phyloP scores from a whole-genome alignment of 2,888 invertebrate genomes.

The Chrysodeixis includens region DNA sequence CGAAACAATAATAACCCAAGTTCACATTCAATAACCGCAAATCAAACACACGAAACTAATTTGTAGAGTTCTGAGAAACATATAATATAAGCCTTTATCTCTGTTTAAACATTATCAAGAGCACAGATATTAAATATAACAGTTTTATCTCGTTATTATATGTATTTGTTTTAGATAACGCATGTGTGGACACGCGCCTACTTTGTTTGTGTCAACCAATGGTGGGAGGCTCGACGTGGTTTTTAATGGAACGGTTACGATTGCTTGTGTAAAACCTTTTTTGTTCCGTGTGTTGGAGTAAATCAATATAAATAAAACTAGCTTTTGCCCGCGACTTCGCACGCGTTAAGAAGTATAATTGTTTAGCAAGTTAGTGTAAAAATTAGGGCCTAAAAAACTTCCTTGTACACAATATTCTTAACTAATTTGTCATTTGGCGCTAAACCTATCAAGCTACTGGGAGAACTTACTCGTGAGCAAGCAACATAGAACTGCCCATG shows the following conservation, averaged over 20 bases:
- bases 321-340: no score
- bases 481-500: no score
- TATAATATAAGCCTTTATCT: conserved; percentile 24
- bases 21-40: conserved; percentile 2
- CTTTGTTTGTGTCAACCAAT: not conserved
- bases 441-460: no score
- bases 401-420: no score
- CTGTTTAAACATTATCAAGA: conserved; percentile 42
- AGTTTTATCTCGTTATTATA: conserved; percentile 41
- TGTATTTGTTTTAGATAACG: not conserved
- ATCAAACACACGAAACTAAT: conserved; percentile 17
- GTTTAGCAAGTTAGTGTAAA: no score
- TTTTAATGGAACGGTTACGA: not conserved
- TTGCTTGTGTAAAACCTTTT: no score
- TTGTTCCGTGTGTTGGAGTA: no score
- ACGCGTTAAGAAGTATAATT: no score
- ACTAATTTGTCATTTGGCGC: no score
- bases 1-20: not conserved
- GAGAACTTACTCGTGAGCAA: no score
- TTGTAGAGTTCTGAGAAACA: conserved; percentile 22
- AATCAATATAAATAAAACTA: no score
- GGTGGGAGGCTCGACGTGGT: not conserved
- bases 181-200: not conserved
- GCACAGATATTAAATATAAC: conserved; percentile 40
- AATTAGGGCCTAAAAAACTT: no score